A percentile compares a stretch with the other conserved stretches of the same genome.
These are phyloP conservation scores for Pseudomyrmex flavicornis DNA, from an alignment of 1,140 invertebrate species.

Conservation along the genomic window DNA sequence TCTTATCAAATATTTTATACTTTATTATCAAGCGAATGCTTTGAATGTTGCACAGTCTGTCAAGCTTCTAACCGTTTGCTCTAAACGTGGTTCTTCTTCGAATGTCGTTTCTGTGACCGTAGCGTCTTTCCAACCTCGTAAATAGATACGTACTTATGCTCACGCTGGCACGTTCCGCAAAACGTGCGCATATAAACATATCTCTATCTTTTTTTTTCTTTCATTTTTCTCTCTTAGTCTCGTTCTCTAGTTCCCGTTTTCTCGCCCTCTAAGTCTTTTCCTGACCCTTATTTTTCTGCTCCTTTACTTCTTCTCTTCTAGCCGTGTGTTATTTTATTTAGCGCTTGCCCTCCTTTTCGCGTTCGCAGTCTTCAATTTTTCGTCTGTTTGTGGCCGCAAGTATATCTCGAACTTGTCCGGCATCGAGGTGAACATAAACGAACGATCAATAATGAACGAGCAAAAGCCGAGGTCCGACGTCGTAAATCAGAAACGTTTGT, in stretches of 20 bases:
- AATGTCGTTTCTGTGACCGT: conserved; percentile 33
- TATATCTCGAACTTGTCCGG: conserved; percentile 59
- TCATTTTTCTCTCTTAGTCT: not conserved
- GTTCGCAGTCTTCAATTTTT: conserved; percentile 55
- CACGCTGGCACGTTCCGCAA: conserved; percentile 4
- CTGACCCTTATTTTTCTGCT: conserved; percentile 55
- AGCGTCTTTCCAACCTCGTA: conserved; percentile 21
- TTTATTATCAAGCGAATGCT: not conserved
- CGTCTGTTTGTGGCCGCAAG: conserved; percentile 54
- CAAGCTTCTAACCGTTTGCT: conserved; percentile 24
- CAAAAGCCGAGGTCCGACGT: conserved; percentile 40
- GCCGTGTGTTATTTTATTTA: conserved; percentile 42
- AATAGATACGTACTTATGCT: conserved; percentile 54
- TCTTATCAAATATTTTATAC: not conserved
- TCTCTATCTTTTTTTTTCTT: not conserved
- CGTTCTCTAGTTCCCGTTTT: not conserved
- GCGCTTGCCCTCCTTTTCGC: conserved; percentile 46
- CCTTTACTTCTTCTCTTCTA: conserved; percentile 22
- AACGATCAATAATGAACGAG: conserved; percentile 57
- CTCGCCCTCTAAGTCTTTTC: conserved; percentile 13
- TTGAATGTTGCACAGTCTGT: not conserved
- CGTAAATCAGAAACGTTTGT: conserved; percentile 62
- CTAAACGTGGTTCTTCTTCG: conserved; percentile 12
- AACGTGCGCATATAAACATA: conserved; percentile 43
- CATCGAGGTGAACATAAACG: conserved; percentile 58